Conservation (phyloP, 2,797 vertebrate species). For the Phylloscopus collybita region DNA sequence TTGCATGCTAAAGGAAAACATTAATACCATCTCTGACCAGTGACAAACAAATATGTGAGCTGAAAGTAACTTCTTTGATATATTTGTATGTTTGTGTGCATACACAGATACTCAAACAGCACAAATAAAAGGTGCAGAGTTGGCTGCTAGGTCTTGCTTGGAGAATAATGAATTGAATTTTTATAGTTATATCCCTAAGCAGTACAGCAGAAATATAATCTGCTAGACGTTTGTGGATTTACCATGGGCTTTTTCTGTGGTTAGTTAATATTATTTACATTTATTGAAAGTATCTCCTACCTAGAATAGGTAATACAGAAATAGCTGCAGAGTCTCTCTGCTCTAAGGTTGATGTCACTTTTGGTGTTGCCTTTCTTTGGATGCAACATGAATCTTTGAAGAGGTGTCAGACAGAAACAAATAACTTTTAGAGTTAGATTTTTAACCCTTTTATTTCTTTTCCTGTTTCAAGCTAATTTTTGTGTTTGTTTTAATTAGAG, state of each 20-base stretch:
- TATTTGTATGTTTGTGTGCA: not conserved
- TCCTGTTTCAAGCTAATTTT: not conserved
- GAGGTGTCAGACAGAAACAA: not conserved
- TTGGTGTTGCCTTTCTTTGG: not conserved
- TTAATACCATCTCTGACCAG: not conserved
- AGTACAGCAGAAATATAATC: slow-evolving; percentile 7
- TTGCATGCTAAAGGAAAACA: not conserved
- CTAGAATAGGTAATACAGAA: slow-evolving; percentile 1
- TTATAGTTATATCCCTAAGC: not conserved
- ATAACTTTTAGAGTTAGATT: not conserved
- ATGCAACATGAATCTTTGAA: not conserved
- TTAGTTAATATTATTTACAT: slow-evolving; percentile 23
- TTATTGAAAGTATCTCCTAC: not conserved
- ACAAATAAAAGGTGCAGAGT: not conserved
- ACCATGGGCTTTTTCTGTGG: not conserved
- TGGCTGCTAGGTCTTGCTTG: not conserved
- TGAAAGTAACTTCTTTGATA: not conserved
- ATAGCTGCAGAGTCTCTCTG: not conserved
- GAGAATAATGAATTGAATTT: slow-evolving; percentile 12
- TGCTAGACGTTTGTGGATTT: not conserved
- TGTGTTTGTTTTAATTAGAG: not conserved
- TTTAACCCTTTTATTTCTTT: slow-evolving; percentile 2
- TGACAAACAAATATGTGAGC: not conserved
- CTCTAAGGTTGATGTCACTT: not conserved
- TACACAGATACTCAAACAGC: not conserved